Evolutionary conservation across 2,797 vertebrate genomes (phyloP), one percentile per base, ranked within the genome.

Genomic region (Tokudaia tokunoshimensis): DNA sequence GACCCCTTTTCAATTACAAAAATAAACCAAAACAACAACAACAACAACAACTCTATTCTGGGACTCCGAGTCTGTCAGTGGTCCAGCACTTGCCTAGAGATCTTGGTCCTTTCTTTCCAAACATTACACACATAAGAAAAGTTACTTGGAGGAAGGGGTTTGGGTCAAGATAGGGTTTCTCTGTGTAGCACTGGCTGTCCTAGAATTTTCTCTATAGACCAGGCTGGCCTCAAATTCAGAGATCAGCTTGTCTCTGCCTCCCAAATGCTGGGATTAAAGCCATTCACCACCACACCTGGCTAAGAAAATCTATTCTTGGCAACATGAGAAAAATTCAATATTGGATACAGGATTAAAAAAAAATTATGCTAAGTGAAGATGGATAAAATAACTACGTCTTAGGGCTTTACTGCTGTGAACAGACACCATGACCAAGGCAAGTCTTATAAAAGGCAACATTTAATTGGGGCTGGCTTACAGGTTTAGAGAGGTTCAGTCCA

Each of bases 241-340:
- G 50, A 50, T 37, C 50, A 44, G 15, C 67, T 70, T 88, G 34
- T 5, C 22, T 41, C 14, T 55, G 34, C 85, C 34, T 87, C 20
- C 65, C 47, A 37, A 87, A 52, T 72, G 50, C 50, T 37, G 34
- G 13, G 8, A 72, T 87, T 72, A 70, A 86, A 70, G 34, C 34
- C 47, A 37, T 50, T 29, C 13, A 11, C 31, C 47, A 86, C 22
- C 65, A 52, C 9, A n/a, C 14, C 50, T 37, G 22, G 67, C 50
- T 72, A n/a, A 67, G 70, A 72, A 17, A 94, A 78, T 55, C 85
- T 55, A 41, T 50, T 85, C 67, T 70, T 41, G 57, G 63, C n/a
- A 78, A 29, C 52, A 67, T 31, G 57, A 89, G 41, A 78, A 91
- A 94, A 55, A 75, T 31, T 92, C 55, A 85, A 26, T 81, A 88